A percentile compares a stretch with the other conserved stretches of the same genome.
Conservation (phyloP, 2,797 vertebrate species). For the Urocyon cinereoargenteus region DNA sequence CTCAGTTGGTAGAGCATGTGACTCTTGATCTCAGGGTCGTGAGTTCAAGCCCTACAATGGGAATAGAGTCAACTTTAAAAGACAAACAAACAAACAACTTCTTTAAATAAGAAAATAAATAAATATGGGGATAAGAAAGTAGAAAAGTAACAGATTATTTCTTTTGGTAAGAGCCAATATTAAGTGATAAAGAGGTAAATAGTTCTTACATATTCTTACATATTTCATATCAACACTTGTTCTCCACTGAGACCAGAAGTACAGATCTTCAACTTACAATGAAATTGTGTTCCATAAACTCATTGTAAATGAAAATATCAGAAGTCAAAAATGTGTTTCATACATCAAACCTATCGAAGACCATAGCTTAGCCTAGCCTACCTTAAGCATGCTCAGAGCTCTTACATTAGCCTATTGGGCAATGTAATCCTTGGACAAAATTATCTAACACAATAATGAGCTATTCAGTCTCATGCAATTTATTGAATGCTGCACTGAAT, state of each 20-base stretch:
- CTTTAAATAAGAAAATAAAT: not conserved
- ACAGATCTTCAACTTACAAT: not conserved
- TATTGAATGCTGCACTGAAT: not conserved
- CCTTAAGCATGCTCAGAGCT: not conserved
- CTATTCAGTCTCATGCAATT: not conserved
- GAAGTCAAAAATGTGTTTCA: not conserved
- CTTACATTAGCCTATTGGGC: not conserved
- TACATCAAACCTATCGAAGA: not conserved
- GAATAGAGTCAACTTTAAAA: not conserved
- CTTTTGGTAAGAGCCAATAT: not conserved
- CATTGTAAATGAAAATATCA: not conserved
- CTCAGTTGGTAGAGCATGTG: not conserved
- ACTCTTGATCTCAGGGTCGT: not conserved
- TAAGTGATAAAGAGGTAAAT: not conserved
- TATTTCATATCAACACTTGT: not conserved
- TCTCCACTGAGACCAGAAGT: not conserved
- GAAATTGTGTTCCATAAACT: not conserved
- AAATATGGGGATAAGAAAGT: not conserved
- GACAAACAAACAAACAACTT: not conserved
- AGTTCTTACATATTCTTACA: not conserved
- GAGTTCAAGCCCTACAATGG: not conserved
- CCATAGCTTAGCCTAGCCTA: not conserved
- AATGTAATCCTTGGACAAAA: not conserved
- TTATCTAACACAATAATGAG: not conserved
- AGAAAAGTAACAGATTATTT: not conserved